Conservation (phyloP, 2,113 vertebrate genomes). For the Halichoeres trimaculatus region DNA sequence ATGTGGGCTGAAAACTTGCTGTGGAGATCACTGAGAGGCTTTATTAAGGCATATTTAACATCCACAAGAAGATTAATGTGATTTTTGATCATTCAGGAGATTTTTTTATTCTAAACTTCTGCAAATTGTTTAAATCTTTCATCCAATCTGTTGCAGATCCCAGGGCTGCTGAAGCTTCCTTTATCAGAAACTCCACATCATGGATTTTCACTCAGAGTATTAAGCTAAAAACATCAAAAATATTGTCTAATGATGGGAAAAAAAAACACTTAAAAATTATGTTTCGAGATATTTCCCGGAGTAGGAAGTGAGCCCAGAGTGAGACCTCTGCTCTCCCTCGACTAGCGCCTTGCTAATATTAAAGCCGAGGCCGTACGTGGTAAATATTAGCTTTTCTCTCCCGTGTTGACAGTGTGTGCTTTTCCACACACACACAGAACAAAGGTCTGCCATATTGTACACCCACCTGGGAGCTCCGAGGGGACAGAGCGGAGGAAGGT, state of each 20-base stretch:
- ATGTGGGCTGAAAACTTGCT: constrained; percentile 45
- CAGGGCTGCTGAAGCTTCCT: too few species aligned
- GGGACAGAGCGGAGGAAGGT: constrained; percentile 53
- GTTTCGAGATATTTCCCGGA: constrained; percentile 37
- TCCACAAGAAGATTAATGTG: not conserved
- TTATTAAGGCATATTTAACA: constrained; percentile 10
- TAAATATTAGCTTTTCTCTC: constrained; percentile 86
- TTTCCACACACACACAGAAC: constrained; percentile 82
- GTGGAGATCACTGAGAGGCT: constrained; percentile 22
- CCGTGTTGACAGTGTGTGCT: constrained; percentile 83
- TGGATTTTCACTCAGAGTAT: too few species aligned
- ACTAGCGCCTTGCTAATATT: constrained; percentile 80
- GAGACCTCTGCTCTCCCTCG: constrained; percentile 66
- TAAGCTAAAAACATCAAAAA: too few species aligned
- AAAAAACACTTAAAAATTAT: constrained; percentile 13
- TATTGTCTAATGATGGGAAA: constrained; percentile 40
- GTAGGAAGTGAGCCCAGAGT: constrained; percentile 57
- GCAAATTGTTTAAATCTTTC: not conserved
- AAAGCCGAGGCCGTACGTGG: constrained; percentile 80
- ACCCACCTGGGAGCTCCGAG: constrained; percentile 73
- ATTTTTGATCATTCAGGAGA: not conserved
- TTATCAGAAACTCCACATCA: too few species aligned
- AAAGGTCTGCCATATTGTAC: constrained; percentile 81
- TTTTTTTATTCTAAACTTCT: not conserved
- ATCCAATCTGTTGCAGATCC: not conserved